Percentiles rank a stretch among this genome's conserved stretches.
Conservation (phyloP, 2,888 invertebrate species). For the Stenurella melanura region DNA sequence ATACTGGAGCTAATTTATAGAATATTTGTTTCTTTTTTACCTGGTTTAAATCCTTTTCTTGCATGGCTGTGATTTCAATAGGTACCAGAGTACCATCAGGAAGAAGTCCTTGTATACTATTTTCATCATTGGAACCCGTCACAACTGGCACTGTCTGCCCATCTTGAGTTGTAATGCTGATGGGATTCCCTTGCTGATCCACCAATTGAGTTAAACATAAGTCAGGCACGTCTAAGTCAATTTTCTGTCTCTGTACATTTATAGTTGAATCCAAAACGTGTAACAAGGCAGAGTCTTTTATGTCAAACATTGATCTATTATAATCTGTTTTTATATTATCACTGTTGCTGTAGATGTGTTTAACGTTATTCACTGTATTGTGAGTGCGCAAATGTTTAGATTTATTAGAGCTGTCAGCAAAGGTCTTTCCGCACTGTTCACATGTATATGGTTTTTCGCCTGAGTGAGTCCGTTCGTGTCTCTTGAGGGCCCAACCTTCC, state of each 20-base stretch:
- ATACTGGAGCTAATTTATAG: too few relatives aligned
- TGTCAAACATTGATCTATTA: slow-evolving; percentile 5
- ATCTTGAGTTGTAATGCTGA: slow-evolving; percentile 81
- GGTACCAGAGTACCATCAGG: slow-evolving; percentile 73
- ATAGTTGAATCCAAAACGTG: slow-evolving; percentile 11
- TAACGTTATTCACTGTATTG: slow-evolving; percentile 20
- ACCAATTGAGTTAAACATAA: slow-evolving; percentile 75
- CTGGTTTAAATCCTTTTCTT: slow-evolving; percentile 41
- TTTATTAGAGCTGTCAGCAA: slow-evolving; percentile 86
- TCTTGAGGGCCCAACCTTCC: slow-evolving; percentile 79
- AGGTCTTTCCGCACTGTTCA: slow-evolving; percentile 82
- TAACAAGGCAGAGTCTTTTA: slow-evolving; percentile 26
- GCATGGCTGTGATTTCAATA: slow-evolving; percentile 61
- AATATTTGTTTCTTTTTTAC: slow-evolving; percentile 22
- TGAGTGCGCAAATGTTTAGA: slow-evolving; percentile 78
- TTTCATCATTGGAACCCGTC: slow-evolving; percentile 75
- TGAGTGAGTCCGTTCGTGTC: slow-evolving; percentile 80
- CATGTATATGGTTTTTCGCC: slow-evolving; percentile 84
- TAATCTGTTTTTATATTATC: slow-evolving; percentile 5
- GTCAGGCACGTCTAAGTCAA: not conserved
- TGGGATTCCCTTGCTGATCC: slow-evolving; percentile 81
- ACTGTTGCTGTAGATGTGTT: slow-evolving; percentile 23
- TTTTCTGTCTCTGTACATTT: not conserved
- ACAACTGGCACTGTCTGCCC: slow-evolving; percentile 80
- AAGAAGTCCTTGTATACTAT: slow-evolving; percentile 72